Conservation (phyloP, 2,113 vertebrate genomes). For the Sclerurus mexicanus region DNA sequence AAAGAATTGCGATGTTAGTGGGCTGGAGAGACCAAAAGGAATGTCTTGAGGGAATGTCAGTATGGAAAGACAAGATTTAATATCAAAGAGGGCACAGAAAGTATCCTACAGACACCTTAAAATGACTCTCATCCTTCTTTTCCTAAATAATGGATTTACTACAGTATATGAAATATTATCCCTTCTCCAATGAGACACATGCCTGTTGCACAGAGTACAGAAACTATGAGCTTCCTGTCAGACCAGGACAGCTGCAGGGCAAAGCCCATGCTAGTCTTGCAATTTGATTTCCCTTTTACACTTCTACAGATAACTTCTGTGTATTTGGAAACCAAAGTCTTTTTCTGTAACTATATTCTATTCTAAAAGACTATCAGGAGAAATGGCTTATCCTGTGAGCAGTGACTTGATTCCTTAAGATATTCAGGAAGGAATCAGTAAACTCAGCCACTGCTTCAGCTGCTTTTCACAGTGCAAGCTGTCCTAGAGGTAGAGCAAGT, state of each 20-base stretch:
- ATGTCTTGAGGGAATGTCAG: not conserved
- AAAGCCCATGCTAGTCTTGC: not conserved
- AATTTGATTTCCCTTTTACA: not conserved
- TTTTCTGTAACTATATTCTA: not conserved
- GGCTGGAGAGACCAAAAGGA: not conserved
- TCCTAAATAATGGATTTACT: not conserved
- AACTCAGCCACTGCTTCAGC: not conserved
- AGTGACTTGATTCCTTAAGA: not conserved
- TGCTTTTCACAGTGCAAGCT: not conserved
- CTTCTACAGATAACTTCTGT: not conserved
- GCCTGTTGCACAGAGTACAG: not conserved
- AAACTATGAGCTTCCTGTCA: not conserved
- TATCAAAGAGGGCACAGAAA: not conserved
- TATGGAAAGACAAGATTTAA: not conserved
- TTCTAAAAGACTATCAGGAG: not conserved
- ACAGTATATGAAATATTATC: not conserved
- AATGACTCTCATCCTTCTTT: not conserved
- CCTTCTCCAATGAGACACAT: not conserved
- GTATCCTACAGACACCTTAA: not conserved
- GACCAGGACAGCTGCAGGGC: not conserved
- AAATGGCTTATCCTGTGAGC: not conserved
- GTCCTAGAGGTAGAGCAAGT: not conserved
- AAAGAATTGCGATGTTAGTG: not conserved
- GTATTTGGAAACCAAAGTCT: not conserved
- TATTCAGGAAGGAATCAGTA: not conserved